Conservation (phyloP, 2,797 vertebrate species). For the Luscinia luscinia region DNA sequence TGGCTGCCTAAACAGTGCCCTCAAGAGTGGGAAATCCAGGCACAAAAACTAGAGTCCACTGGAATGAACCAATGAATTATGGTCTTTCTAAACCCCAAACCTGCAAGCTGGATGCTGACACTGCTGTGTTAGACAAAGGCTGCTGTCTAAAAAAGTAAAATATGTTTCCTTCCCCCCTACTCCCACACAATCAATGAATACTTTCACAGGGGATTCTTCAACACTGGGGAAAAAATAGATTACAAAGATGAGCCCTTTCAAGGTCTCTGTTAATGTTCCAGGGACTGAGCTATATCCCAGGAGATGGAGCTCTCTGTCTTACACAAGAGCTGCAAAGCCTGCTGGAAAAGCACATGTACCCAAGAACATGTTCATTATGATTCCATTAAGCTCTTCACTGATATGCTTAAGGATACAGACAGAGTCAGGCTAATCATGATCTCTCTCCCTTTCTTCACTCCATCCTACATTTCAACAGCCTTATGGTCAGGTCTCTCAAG, state of each 20-base stretch:
- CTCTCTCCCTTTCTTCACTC: background rate
- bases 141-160: background rate
- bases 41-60: background rate
- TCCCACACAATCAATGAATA: background rate
- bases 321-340: background rate
- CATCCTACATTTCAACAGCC: background rate
- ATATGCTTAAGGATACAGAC: background rate
- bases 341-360: background rate
- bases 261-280: background rate
- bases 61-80: background rate
- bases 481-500: background rate
- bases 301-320: constrained; percentile 21
- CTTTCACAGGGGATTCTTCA: background rate
- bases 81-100: background rate
- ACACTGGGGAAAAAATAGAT: background rate
- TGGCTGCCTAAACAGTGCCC: background rate
- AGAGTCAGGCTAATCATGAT: background rate
- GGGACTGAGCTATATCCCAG: background rate
- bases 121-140: background rate
- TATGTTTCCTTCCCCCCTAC: background rate
- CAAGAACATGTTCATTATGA: background rate
- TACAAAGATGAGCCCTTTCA: background rate
- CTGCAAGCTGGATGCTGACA: background rate
- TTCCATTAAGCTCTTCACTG: background rate
- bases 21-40: background rate